These are phyloP conservation scores for Phodopus roborovskii DNA, from an alignment of 2,113 vertebrate genomes.

Conservation along the genomic window DNA sequence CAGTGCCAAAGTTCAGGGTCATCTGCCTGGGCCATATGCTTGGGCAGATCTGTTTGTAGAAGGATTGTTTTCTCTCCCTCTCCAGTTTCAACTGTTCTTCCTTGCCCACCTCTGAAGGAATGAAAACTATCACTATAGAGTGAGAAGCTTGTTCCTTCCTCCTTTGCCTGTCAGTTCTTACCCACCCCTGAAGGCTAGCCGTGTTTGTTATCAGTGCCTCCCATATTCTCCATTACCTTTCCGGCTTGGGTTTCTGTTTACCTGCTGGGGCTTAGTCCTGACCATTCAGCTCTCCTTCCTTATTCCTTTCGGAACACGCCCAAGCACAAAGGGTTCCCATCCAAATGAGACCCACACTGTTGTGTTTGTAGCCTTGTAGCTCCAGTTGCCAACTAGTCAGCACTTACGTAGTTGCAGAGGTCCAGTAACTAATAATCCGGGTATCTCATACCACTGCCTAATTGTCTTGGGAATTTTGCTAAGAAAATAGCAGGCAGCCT, in stretches of 20 bases:
- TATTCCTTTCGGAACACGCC: not conserved
- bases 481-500: conserved; percentile 43
- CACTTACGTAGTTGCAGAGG: conserved; percentile 50
- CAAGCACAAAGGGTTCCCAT: not conserved
- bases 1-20: not conserved
- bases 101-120: not conserved
- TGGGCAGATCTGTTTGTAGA: not conserved
- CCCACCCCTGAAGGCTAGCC: not conserved
- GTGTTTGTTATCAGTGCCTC: conserved; percentile 68
- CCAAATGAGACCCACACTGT: not conserved
- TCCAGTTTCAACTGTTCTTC: conserved; percentile 48
- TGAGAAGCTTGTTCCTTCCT: conserved; percentile 54
- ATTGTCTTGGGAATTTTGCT: conserved; percentile 37
- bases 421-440: conserved; percentile 64
- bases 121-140: conserved; percentile 33
- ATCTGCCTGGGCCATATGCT: not conserved
- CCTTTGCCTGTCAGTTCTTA: conserved; percentile 21
- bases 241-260: conserved; percentile 74
- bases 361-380: not conserved
- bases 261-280: not conserved
- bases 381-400: not conserved
- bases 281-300: conserved; percentile 43
- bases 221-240: conserved; percentile 72
- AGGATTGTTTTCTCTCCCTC: conserved; percentile 11
- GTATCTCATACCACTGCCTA: conserved; percentile 32